A percentile compares a stretch with the other conserved stretches of the same genome.
These are phyloP conservation scores for Pogonocherus hispidulus DNA, from an alignment of 2,888 invertebrate species.

Conservation along the genomic window DNA sequence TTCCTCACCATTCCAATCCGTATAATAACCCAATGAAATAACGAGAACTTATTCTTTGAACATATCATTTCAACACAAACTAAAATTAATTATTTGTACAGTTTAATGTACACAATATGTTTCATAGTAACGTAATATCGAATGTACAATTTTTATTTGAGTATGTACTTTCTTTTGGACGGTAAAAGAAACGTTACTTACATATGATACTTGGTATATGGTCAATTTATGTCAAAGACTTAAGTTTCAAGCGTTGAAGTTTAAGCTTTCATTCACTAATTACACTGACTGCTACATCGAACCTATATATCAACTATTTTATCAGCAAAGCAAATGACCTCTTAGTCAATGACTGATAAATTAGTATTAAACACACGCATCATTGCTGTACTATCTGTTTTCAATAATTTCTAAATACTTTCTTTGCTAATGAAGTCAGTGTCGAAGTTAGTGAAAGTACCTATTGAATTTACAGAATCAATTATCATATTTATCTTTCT, in stretches of 20 bases:
- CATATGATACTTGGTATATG: background rate
- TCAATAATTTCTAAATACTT: slow-evolving; percentile 4
- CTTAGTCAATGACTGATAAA: background rate
- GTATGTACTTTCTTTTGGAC: background rate
- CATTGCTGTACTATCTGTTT: background rate
- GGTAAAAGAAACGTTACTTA: background rate
- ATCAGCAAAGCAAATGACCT: background rate
- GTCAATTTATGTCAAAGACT: no score
- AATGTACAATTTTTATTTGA: background rate
- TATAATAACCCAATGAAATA: no score
- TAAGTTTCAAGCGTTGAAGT: no score
- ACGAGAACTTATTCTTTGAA: background rate
- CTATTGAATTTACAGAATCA: background rate
- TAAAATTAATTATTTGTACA: background rate
- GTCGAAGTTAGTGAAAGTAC: background rate
- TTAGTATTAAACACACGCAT: background rate
- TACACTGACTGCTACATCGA: background rate
- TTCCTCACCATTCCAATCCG: no score
- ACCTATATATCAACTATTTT: background rate
- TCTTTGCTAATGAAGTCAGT: background rate
- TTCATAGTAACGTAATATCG: background rate
- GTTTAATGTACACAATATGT: background rate
- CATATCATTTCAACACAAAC: no score
- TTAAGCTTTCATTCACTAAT: background rate
- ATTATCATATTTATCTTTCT: background rate